Evolutionary conservation across 2,888 invertebrate genomes (phyloP).

Genomic region (Drosophila putrida): DNA sequence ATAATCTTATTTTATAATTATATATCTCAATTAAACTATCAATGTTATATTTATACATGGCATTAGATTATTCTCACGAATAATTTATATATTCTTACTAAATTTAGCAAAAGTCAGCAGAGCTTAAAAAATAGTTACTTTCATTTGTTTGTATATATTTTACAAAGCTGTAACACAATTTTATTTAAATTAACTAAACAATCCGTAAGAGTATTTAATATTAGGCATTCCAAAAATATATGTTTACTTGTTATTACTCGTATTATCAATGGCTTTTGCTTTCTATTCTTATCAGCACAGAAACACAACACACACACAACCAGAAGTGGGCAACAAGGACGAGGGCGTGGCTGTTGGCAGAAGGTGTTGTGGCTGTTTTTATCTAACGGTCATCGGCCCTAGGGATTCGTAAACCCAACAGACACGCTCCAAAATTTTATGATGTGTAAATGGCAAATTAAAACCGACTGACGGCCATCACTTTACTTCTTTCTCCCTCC

Average conservation of each 20-base stretch:
- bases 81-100: too few relatives aligned
- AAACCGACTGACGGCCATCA: conserved; percentile 46
- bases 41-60: too few relatives aligned
- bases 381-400: conserved; percentile 16
- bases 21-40: too few relatives aligned
- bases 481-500: neutral
- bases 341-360: conserved; percentile 25
- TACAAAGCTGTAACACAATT: too few relatives aligned
- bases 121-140: too few relatives aligned
- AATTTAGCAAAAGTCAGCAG: too few relatives aligned
- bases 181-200: neutral
- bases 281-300: conserved; percentile 6
- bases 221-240: neutral
- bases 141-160: too few relatives aligned
- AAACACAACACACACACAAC: neutral
- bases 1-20: too few relatives aligned
- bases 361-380: conserved; percentile 20
- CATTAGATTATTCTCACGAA: too few relatives aligned
- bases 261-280: conserved; percentile 19
- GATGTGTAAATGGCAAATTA: conserved; percentile 69
- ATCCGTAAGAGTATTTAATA: neutral
- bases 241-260: neutral
- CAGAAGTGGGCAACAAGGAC: neutral
- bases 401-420: conserved; percentile 12
- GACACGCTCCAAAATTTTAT: conserved; percentile 58